Percentiles rank a stretch among this genome's conserved stretches.
Evolutionary conservation across 2,888 invertebrate genomes (phyloP).

Genomic region (Polydrusus pterygomalis): DNA sequence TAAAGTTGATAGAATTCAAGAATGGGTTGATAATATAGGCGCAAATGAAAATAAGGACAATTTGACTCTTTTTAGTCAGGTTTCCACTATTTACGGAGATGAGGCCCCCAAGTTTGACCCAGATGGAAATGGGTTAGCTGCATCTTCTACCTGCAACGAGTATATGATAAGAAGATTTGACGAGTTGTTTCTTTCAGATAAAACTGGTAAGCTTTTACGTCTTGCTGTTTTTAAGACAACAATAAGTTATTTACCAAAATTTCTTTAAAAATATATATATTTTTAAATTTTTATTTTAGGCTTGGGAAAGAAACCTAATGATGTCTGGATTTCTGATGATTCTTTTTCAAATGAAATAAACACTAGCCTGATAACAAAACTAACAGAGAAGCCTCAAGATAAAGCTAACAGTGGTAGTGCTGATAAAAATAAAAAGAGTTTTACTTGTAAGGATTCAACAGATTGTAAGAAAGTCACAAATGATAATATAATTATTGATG

Average conservation of each 20-base stretch:
- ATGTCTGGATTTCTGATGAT: slow-evolving; percentile 9
- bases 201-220: slow-evolving; percentile 24
- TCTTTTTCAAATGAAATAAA: slow-evolving; percentile 31
- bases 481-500: slow-evolving; percentile 18
- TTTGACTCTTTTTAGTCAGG: slow-evolving; percentile 60
- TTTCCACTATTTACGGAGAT: slow-evolving; percentile 62
- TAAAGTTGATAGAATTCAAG: slow-evolving; percentile 55
- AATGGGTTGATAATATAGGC: slow-evolving; percentile 61
- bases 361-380: slow-evolving; percentile 15
- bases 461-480: not conserved
- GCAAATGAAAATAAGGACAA: slow-evolving; percentile 43
- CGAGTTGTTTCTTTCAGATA: slow-evolving; percentile 59
- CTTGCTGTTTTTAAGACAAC: not conserved
- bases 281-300: not conserved
- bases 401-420: not conserved
- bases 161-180: slow-evolving; percentile 59
- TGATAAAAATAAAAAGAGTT: not conserved
- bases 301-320: not conserved
- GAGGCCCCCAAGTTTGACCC: slow-evolving; percentile 51
- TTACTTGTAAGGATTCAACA: not conserved
- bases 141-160: slow-evolving; percentile 62
- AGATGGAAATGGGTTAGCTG: slow-evolving; percentile 54
- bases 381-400: not conserved
- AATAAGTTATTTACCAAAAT: too few relatives aligned
- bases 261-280: too few relatives aligned